Percentiles rank a stretch among this genome's conserved stretches.
phyloP scores from a whole-genome alignment of 1,140 invertebrate species.

The Trichonephila clavata region DNA sequence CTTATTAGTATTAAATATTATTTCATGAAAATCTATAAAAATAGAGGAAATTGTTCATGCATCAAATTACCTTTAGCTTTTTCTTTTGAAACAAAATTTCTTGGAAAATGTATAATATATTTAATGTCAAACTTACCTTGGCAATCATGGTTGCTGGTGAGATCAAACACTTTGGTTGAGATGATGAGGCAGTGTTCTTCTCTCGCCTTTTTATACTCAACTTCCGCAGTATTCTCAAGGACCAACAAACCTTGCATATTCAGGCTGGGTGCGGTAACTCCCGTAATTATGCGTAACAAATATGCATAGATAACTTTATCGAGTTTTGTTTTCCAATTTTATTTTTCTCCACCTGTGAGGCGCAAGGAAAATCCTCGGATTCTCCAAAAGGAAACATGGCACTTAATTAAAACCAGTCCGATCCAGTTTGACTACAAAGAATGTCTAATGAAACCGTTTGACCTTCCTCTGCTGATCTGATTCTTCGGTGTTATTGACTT shows the following conservation, averaged over 20 bases:
- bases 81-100: too few species aligned
- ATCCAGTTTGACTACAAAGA: neutral
- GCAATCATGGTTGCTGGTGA: neutral
- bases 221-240: neutral
- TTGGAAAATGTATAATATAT: too few species aligned
- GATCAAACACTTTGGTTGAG: neutral
- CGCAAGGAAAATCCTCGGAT: neutral
- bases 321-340: too few species aligned
- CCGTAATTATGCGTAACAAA: neutral
- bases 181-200: neutral
- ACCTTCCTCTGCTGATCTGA: neutral
- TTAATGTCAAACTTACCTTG: neutral
- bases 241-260: neutral
- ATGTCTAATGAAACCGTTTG: neutral
- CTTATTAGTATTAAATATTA: too few species aligned
- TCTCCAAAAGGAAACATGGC: neutral
- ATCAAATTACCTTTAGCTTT: too few species aligned
- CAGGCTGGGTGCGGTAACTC: neutral
- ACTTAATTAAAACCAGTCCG: neutral
- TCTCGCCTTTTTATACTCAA: neutral
- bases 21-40: too few species aligned
- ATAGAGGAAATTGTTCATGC: too few species aligned
- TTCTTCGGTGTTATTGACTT: neutral
- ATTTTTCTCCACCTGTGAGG: too few species aligned
- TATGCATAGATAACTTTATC: neutral